Conservation (phyloP, 2,113 vertebrate species). For the Gasterosteus aculeatus region DNA sequence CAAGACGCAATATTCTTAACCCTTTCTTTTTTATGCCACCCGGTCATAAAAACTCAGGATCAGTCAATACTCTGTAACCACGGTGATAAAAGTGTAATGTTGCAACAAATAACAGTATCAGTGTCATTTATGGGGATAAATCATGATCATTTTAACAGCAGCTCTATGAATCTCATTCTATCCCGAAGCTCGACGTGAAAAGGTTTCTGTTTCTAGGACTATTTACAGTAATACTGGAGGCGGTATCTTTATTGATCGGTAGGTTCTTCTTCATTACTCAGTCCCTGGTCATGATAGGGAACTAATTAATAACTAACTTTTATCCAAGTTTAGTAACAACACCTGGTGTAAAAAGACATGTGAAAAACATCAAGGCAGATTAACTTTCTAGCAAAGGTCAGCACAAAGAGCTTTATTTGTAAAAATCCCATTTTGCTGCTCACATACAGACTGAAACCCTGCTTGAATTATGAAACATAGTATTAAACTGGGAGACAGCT, state of each 20-base stretch:
- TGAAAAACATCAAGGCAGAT: too few species aligned
- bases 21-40: background rate
- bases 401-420: too few species aligned
- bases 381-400: too few species aligned
- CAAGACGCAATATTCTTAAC: background rate
- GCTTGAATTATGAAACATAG: too few species aligned
- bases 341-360: background rate
- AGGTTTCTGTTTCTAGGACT: too few species aligned
- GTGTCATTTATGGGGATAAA: background rate
- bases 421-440: too few species aligned
- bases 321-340: background rate
- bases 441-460: too few species aligned
- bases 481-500: too few species aligned
- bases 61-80: constrained; percentile 4
- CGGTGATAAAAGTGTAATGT: background rate
- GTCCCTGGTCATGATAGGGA: background rate
- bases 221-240: too few species aligned
- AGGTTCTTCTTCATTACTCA: background rate
- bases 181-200: background rate
- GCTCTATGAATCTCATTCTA: background rate
- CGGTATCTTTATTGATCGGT: too few species aligned
- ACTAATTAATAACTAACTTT: background rate
- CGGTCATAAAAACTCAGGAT: background rate
- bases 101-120: background rate
- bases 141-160: background rate